These are phyloP conservation scores for Coelopa pilipes DNA, from an alignment of 2,888 invertebrate genomes.

Conservation along the genomic window DNA sequence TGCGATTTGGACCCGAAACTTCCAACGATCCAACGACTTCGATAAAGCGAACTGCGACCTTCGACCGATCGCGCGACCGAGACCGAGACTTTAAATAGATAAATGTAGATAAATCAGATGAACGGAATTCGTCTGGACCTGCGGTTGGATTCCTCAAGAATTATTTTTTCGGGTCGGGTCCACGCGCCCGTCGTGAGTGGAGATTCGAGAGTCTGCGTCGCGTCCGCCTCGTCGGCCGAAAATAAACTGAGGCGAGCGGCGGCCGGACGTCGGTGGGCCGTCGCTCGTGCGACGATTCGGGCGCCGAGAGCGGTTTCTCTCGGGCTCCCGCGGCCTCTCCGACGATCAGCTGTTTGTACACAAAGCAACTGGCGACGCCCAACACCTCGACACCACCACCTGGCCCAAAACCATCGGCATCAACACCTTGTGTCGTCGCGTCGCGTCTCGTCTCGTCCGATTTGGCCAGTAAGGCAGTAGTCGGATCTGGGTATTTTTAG, in stretches of 20 bases:
- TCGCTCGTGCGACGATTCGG: no score
- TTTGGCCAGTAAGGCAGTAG: not conserved
- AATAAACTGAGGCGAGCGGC: conserved; percentile 43
- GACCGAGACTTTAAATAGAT: no score
- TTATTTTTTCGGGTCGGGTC: not conserved
- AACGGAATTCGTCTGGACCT: not conserved
- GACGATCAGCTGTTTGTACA: conserved; percentile 21
- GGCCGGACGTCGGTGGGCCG: no score
- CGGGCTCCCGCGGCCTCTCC: not conserved
- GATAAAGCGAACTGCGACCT: not conserved
- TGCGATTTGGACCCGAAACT: no score
- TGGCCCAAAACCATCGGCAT: not conserved
- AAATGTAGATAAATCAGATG: not conserved
- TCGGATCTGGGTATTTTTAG: not conserved
- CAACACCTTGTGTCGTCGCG: not conserved
- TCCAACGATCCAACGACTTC: no score
- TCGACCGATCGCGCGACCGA: not conserved
- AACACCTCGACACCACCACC: not conserved
- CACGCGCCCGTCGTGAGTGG: not conserved
- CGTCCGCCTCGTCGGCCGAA: conserved; percentile 46
- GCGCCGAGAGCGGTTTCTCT: not conserved
- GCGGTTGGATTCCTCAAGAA: not conserved
- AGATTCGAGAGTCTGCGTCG: conserved; percentile 29
- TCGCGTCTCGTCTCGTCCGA: not conserved
- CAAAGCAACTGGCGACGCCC: not conserved